phyloP scores from a whole-genome alignment of 1,140 invertebrate genomes.

The Brachionus paranguensis region DNA sequence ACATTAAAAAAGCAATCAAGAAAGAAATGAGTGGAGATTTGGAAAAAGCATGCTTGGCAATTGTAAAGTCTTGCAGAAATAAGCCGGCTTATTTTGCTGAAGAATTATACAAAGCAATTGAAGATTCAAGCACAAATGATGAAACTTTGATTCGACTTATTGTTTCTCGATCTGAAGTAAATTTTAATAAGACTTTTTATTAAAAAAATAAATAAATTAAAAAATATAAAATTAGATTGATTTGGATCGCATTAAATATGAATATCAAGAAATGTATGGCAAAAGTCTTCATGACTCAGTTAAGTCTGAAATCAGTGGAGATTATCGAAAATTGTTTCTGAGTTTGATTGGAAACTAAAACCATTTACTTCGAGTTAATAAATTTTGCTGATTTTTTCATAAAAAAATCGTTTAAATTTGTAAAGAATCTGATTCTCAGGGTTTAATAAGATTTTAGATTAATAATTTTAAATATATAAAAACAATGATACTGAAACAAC shows the following conservation, averaged over 20 bases:
- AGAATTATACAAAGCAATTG: constrained; percentile 2
- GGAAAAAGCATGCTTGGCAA: constrained; percentile 30
- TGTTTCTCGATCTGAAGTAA: constrained; percentile 36
- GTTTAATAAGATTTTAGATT: too few species aligned
- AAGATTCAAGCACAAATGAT: constrained; percentile 25
- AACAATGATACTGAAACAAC: too few species aligned
- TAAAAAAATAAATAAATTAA: neutral
- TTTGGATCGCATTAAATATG: constrained; percentile 47
- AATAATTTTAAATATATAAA: too few species aligned
- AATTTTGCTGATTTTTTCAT: neutral
- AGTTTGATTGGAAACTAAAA: constrained; percentile 43
- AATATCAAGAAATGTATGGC: constrained; percentile 45
- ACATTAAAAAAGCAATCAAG: constrained; percentile 14
- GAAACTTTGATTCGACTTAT: constrained; percentile 11
- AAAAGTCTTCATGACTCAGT: constrained; percentile 45
- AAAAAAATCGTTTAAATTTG: too few species aligned
- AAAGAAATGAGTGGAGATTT: constrained; percentile 37
- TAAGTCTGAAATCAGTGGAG: constrained; percentile 46
- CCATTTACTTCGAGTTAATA: neutral
- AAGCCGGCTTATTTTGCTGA: constrained; percentile 9
- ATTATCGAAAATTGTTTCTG: constrained; percentile 47
- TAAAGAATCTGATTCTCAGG: too few species aligned
- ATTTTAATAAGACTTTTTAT: constrained; percentile 11
- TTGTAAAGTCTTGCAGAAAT: constrained; percentile 7
- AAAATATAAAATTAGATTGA: constrained; percentile 46